Conservation (phyloP, 2,113 vertebrate species). For the Phaethornis superciliosus region DNA sequence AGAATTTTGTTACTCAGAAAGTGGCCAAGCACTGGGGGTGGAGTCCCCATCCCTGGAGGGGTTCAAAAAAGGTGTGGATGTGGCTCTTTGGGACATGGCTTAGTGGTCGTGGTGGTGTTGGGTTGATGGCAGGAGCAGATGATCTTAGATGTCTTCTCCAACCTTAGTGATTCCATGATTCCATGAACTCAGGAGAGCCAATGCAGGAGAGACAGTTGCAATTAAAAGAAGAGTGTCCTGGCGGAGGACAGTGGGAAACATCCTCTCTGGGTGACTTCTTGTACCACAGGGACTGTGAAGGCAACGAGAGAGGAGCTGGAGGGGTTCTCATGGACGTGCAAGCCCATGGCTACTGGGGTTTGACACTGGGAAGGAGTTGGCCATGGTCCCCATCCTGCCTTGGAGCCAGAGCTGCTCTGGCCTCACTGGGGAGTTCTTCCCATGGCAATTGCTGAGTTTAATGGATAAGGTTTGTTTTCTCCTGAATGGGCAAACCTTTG, state of each 20-base stretch:
- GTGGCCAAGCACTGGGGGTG: no score
- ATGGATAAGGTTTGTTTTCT: neutral
- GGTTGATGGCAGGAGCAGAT: no score
- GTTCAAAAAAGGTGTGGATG: no score
- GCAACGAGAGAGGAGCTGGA: neutral
- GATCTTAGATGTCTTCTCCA: no score
- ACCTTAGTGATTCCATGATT: no score
- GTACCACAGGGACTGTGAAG: rapidly evolving
- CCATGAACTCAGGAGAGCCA: no score
- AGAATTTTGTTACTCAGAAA: no score
- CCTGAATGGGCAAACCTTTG: neutral
- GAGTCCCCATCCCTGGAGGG: no score
- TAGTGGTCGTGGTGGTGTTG: no score
- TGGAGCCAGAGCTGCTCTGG: neutral
- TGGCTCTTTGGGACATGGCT: no score
- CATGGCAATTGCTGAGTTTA: neutral
- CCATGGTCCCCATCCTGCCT: rapidly evolving
- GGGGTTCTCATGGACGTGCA: rapidly evolving
- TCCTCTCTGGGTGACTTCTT: neutral
- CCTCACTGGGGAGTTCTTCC: neutral
- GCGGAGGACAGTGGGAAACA: neutral
- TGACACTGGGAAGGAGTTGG: neutral
- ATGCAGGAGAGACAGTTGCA: rapidly evolving
- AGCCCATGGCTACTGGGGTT: neutral
- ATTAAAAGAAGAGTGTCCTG: neutral